Percentiles rank a stretch among this genome's conserved stretches.
Conservation (phyloP, 2,113 vertebrate genomes). For the Chascanopsetta lugubris region DNA sequence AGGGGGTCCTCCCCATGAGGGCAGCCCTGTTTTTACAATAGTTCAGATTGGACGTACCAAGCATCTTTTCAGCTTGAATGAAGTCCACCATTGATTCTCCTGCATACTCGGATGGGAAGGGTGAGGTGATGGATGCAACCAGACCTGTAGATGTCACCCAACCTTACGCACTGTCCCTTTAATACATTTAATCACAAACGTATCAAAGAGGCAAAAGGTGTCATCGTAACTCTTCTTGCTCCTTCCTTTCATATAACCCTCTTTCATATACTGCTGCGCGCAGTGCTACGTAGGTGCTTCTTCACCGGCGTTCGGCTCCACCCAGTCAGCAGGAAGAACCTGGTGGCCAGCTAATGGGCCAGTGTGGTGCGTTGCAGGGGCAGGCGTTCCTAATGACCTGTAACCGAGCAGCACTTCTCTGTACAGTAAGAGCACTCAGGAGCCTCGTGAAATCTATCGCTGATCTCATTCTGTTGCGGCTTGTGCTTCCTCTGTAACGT, state of each 20-base stretch:
- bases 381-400: slow-evolving; percentile 61
- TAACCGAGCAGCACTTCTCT: slow-evolving; percentile 51
- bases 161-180: no score
- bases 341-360: slow-evolving; percentile 57
- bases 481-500: slow-evolving; percentile 49
- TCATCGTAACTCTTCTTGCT: background rate
- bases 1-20: no score
- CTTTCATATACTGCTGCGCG: slow-evolving; percentile 3
- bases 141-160: no score
- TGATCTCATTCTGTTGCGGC: slow-evolving; percentile 57
- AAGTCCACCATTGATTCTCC: no score
- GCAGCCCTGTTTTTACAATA: no score
- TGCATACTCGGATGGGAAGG: no score
- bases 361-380: slow-evolving; percentile 42
- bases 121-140: no score
- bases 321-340: slow-evolving; percentile 21
- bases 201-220: background rate
- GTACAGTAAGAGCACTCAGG: slow-evolving; percentile 61
- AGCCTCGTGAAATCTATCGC: slow-evolving; percentile 62
- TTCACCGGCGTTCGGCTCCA: slow-evolving; percentile 26
- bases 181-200: no score
- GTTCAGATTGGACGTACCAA: no score
- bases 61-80: no score
- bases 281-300: slow-evolving; percentile 1
- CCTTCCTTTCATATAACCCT: background rate